phyloP scores from a whole-genome alignment of 2,888 invertebrate species.

The Unio pictorum region DNA sequence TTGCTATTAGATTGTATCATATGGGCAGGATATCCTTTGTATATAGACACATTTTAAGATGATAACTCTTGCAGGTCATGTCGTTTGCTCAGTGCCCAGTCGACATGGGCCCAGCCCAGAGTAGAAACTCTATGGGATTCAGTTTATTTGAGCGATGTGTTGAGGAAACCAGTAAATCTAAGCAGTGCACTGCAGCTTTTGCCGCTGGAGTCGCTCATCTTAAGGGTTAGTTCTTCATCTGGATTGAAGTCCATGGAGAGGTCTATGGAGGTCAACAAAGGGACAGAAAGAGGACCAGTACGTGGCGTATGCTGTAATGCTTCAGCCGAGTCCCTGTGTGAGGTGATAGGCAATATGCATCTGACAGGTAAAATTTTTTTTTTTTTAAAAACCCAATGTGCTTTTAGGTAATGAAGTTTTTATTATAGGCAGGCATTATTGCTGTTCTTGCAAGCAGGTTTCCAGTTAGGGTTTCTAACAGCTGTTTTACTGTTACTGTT shows the following conservation, averaged over 20 bases:
- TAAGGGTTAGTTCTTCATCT: conserved; percentile 13
- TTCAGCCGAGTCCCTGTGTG: conserved; percentile 23
- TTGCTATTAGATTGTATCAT: no score
- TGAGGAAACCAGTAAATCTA: conserved; percentile 24
- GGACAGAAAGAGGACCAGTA: conserved; percentile 2
- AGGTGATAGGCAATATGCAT: conserved; percentile 40
- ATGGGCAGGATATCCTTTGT: no score
- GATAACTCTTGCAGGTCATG: conserved; percentile 13
- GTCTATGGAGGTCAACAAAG: no score
- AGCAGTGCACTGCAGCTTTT: conserved; percentile 10
- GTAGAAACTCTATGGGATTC: conserved; percentile 17
- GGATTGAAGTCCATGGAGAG: background rate
- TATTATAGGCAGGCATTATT: no score
- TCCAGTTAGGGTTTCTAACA: no score
- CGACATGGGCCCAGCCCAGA: conserved; percentile 7
- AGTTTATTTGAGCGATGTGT: conserved; percentile 18
- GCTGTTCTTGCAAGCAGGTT: no score
- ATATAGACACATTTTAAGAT: no score
- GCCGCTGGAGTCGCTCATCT: conserved; percentile 8
- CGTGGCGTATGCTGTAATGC: conserved; percentile 11
- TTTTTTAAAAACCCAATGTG: background rate
- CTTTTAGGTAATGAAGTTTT: background rate
- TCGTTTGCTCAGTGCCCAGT: conserved; percentile 14
- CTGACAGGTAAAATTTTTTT: conserved; percentile 24
- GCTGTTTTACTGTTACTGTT: no score